Evolutionary conservation across 2,113 vertebrate species (phyloP).

Genomic region (Ardeotis arabs): DNA sequence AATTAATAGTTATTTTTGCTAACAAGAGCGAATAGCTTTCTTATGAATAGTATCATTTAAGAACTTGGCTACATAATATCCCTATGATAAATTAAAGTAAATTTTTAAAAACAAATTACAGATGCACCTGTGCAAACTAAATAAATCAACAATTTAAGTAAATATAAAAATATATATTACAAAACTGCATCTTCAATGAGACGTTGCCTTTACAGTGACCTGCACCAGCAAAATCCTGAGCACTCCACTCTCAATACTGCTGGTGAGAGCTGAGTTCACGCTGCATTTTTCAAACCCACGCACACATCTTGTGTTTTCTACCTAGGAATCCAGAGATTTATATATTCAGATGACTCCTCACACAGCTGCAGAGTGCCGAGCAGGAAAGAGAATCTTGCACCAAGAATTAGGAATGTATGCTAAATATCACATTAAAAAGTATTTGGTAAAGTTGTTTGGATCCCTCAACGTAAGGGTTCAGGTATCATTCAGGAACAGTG

Average conservation of each 20-base stretch:
- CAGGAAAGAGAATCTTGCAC: not conserved
- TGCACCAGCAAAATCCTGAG: not conserved
- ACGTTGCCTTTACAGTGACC: not conserved
- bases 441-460: not conserved
- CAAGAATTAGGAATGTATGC: not conserved
- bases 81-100: not conserved
- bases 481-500: not conserved
- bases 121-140: not conserved
- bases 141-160: not conserved
- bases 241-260: not conserved
- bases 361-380: not conserved
- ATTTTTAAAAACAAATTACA: not conserved
- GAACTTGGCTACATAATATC: not conserved
- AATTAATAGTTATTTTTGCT: not conserved
- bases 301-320: not conserved
- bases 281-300: not conserved
- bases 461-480: not conserved
- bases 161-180: conserved; percentile 4
- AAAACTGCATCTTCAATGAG: not conserved
- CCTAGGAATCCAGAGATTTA: not conserved
- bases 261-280: not conserved
- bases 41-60: not conserved
- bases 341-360: not conserved
- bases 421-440: not conserved
- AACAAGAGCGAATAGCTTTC: not conserved